Evolutionary conservation across 2,888 invertebrate species (phyloP), one percentile per base, ranked within the genome.

Genomic region (Papilio protenor): DNA sequence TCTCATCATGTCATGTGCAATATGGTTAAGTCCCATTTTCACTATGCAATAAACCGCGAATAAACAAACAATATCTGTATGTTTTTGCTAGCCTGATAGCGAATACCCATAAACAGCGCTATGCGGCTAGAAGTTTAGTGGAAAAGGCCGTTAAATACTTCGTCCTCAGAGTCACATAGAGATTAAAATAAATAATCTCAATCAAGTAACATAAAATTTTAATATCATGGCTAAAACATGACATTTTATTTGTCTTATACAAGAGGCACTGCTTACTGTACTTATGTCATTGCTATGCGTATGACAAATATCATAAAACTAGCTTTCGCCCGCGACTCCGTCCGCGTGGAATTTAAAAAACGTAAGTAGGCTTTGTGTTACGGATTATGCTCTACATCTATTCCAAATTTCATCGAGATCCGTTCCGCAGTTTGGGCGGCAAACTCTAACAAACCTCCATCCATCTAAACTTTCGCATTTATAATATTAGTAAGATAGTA

Each of bases 1-100:
- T 79, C 82, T 83, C 79, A 80, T 16, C 27, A 16, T 33, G 33
- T 21, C 70, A 27, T 59, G 27, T 70, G 12, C 5, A 70, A 47
- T 45, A 45, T 40, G 10, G 12, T 14, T 55, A 55, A 55, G 21
- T 21, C n/a, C n/a, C n/a, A 2, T 55, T 55, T 55, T n/a, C 55
- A 55, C 55, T n/a, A 55, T 5, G 8, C 8, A n/a, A 55, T 2
- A 55, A 55, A 11, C 55, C 55, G 11, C 52, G 5, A 18, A 16
- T 55, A 21, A 55, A 55, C 52, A 52, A 18, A 11, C 4, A 52
- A 52, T 18, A 1, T 52, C 16, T 49, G 16, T 52, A 18, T 5
- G 5, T 49, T 16, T 49, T 49, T 14, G 16, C 5, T 49, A 14
- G 4, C 49, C 5, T 14, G 16, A 49, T 49, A 49, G 4, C 49